phyloP scores from a whole-genome alignment of 2,888 invertebrate genomes.

The Acanthosepion pharaonis region DNA sequence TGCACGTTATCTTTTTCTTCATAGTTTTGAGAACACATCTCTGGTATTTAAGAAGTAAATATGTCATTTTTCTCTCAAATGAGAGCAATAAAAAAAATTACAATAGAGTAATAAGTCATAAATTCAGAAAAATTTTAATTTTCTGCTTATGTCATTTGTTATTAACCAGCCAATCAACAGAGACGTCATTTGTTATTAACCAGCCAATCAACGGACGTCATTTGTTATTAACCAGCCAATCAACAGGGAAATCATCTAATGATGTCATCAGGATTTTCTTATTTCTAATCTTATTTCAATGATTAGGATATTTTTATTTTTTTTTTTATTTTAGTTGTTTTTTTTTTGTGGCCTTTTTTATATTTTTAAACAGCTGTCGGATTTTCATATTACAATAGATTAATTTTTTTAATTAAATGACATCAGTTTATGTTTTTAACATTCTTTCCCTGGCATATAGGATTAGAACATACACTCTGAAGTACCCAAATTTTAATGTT shows the following conservation, averaged over 20 bases:
- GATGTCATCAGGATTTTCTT: neutral
- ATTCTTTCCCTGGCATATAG: neutral
- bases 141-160: neutral
- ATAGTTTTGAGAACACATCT: neutral
- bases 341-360: neutral
- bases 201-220: neutral
- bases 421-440: neutral
- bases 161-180: constrained; percentile 33
- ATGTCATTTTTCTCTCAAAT: neutral
- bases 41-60: constrained; percentile 25
- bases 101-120: neutral
- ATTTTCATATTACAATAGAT: too few species aligned
- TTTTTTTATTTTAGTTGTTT: neutral
- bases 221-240: constrained; percentile 6
- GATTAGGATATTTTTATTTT: neutral
- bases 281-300: neutral
- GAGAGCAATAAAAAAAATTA: neutral
- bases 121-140: neutral
- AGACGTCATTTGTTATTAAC: neutral
- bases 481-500: neutral
- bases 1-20: neutral
- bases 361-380: neutral
- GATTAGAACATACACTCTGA: neutral
- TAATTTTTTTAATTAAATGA: too few species aligned
- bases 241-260: neutral